A percentile compares a stretch with the other conserved stretches of the same genome.
Conservation (phyloP, 2,797 vertebrate genomes). For the Gymnodraco acuticeps region DNA sequence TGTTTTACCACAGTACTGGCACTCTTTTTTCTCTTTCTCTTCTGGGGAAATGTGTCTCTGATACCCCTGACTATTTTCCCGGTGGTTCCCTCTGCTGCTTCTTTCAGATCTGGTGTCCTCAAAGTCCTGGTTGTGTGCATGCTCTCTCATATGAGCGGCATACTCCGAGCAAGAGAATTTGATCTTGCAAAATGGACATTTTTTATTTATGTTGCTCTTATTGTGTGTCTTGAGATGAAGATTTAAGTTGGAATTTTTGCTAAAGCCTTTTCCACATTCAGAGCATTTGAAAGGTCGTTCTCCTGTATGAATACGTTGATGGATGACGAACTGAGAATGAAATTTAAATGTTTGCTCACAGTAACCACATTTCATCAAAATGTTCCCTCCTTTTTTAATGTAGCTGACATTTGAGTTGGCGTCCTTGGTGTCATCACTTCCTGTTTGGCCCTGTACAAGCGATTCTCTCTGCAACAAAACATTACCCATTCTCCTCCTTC, state of each 20-base stretch:
- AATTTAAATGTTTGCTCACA: constrained; percentile 81
- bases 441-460: constrained; percentile 18
- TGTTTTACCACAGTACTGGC: constrained; percentile 83
- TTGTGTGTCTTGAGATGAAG: constrained; percentile 80
- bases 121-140: constrained; percentile 25
- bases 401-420: constrained; percentile 25
- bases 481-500: constrained; percentile 50
- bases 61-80: neutral
- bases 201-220: constrained; percentile 66
- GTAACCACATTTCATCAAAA: constrained; percentile 72
- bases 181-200: constrained; percentile 69
- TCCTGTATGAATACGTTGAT: constrained; percentile 84
- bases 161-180: constrained; percentile 66
- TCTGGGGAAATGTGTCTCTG: constrained; percentile 1
- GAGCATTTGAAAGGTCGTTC: constrained; percentile 83
- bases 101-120: constrained; percentile 25
- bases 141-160: constrained; percentile 59
- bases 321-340: constrained; percentile 83
- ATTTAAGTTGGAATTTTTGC: constrained; percentile 84
- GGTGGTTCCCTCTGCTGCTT: neutral
- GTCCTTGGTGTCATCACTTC: neutral
- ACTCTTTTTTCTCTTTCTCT: constrained; percentile 67
- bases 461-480: constrained; percentile 19
- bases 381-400: constrained; percentile 52
- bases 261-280: constrained; percentile 83